phyloP scores from a whole-genome alignment of 35 echinoderm and acorn worm species.

The Apostichopus parvimensis region DNA sequence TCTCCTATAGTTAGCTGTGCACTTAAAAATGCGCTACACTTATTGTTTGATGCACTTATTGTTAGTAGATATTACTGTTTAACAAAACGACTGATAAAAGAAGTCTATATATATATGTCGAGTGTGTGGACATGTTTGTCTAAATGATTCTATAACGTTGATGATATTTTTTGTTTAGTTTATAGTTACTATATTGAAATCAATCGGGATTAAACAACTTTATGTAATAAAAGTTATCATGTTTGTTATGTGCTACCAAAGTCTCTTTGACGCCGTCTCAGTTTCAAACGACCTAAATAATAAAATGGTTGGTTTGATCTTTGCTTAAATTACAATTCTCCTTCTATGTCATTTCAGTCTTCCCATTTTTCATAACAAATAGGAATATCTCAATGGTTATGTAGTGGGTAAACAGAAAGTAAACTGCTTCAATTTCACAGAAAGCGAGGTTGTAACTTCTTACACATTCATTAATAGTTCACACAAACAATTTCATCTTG shows the following conservation, averaged over 20 bases:
- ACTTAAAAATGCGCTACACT: background rate
- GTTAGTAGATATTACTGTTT: background rate
- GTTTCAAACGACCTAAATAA: constrained; percentile 23
- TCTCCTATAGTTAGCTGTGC: background rate
- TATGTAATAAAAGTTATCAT: background rate
- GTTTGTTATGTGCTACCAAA: background rate
- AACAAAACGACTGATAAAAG: constrained; percentile 30
- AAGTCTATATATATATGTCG: background rate
- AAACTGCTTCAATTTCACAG: too few species aligned
- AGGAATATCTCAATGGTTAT: too few species aligned
- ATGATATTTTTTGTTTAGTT: background rate
- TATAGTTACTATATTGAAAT: constrained; percentile 23
- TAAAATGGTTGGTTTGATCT: constrained; percentile 23
- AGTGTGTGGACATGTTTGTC: background rate
- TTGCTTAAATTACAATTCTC: constrained; percentile 24
- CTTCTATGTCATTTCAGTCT: too few species aligned
- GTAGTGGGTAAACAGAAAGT: too few species aligned
- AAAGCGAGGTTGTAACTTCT: too few species aligned
- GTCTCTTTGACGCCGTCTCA: constrained; percentile 5
- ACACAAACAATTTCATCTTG: too few species aligned
- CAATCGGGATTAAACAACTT: constrained; percentile 36
- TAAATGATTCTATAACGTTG: background rate
- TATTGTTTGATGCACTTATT: background rate
- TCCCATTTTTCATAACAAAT: too few species aligned
- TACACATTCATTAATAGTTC: too few species aligned